Evolutionary conservation across 2,888 invertebrate species (phyloP).

Genomic region (Caenorhabditis afra): DNA sequence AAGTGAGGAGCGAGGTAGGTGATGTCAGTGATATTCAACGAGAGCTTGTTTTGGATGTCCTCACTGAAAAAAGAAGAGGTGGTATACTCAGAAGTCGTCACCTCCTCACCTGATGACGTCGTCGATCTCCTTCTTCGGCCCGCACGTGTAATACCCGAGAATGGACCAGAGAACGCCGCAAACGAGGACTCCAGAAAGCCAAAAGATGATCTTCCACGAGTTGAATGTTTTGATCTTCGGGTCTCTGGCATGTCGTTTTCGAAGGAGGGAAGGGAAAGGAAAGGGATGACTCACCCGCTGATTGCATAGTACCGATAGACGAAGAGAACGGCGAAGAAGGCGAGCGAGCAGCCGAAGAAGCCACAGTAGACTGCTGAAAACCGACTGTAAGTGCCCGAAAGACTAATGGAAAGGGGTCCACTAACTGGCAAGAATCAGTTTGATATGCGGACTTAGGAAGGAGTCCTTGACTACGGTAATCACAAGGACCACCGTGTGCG

Average conservation of each 20-base stretch:
- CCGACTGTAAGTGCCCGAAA: neutral
- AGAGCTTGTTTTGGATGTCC: neutral
- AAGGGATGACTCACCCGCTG: conserved; percentile 18
- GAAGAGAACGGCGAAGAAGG: conserved; percentile 29
- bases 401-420: neutral
- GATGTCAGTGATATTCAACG: conserved; percentile 4
- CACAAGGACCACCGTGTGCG: conserved; percentile 21
- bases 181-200: neutral
- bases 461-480: neutral
- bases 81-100: neutral
- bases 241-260: neutral
- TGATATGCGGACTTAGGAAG: neutral
- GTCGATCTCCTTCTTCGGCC: conserved; percentile 2
- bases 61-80: conserved; percentile 6
- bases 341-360: conserved; percentile 24
- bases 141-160: neutral
- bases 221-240: neutral
- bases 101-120: conserved; percentile 9
- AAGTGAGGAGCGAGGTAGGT: conserved; percentile 27
- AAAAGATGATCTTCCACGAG: conserved; percentile 13
- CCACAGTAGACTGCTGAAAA: conserved; percentile 34
- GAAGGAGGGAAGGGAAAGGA: no score
- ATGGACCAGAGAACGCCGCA: no score
- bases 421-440: conserved; percentile 3
- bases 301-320: conserved; percentile 27